Percentiles rank a stretch among this genome's conserved stretches.
phyloP scores from a whole-genome alignment of 2,113 vertebrate species.

The Dipodomys spectabilis region DNA sequence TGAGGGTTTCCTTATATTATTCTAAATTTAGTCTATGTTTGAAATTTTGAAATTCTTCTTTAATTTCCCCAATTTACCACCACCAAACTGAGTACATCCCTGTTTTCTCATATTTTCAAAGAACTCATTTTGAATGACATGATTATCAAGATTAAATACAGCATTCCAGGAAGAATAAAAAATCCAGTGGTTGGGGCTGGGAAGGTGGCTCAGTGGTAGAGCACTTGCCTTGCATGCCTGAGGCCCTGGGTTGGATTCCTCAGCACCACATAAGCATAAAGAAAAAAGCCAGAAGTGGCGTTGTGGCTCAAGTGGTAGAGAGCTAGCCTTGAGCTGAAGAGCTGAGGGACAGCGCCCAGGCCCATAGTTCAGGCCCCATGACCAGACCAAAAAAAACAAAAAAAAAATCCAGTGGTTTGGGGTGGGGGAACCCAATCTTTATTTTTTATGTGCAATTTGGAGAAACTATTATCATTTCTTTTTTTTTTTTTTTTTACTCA shows the following conservation, averaged over 20 bases:
- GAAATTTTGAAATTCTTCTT: slow-evolving; percentile 11
- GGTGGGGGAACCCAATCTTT: background rate
- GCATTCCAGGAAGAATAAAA: background rate
- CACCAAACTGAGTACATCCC: background rate
- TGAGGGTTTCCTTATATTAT: background rate
- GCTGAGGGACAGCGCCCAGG: too few relatives aligned
- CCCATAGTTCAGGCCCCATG: too few relatives aligned
- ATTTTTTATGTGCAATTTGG: background rate
- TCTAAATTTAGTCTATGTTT: background rate
- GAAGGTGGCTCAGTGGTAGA: background rate
- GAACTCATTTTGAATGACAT: background rate
- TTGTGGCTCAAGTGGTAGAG: too few relatives aligned
- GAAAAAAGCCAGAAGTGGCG: too few relatives aligned
- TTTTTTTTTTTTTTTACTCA: too few relatives aligned
- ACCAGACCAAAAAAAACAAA: background rate
- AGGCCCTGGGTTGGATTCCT: too few relatives aligned
- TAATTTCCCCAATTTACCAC: background rate
- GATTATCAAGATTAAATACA: slow-evolving; percentile 11
- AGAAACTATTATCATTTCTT: background rate
- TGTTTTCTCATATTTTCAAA: background rate
- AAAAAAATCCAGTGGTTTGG: background rate
- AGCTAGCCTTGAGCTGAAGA: too few relatives aligned
- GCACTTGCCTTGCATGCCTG: too few relatives aligned
- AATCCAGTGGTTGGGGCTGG: background rate
- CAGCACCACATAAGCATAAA: too few relatives aligned